Conservation (phyloP, 92 coral and sea anemone species). For the Plumapathes pennacea region DNA sequence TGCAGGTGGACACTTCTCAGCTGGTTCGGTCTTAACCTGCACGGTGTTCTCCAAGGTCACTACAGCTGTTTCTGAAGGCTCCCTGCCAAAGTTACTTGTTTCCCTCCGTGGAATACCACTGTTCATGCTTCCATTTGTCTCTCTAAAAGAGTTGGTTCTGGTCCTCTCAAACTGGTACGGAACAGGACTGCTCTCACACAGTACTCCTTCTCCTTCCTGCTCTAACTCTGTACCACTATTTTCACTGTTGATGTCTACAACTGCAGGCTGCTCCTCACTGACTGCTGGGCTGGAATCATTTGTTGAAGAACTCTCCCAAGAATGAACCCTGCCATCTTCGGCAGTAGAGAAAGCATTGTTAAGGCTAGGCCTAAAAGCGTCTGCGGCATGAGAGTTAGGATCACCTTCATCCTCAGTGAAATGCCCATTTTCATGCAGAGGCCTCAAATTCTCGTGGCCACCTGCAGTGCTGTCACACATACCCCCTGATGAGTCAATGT, state of each 20-base stretch:
- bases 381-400: too few relatives aligned
- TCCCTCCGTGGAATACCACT: too few relatives aligned
- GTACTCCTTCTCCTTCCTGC: slow-evolving; percentile 13
- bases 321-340: too few relatives aligned
- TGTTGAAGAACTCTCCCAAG: slow-evolving; percentile 26
- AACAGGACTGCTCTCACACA: slow-evolving; percentile 18
- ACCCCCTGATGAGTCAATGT: slow-evolving; percentile 28
- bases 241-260: slow-evolving; percentile 24
- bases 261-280: slow-evolving; percentile 23
- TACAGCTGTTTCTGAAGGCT: slow-evolving; percentile 51
- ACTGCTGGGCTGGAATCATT: slow-evolving; percentile 41
- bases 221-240: slow-evolving; percentile 33
- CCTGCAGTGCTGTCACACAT: slow-evolving; percentile 42
- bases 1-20: too few relatives aligned
- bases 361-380: too few relatives aligned
- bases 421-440: too few relatives aligned
- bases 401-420: too few relatives aligned
- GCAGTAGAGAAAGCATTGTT: too few relatives aligned
- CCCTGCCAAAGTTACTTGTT: too few relatives aligned
- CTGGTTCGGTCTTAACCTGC: slow-evolving; percentile 84
- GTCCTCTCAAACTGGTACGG: neutral
- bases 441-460: too few relatives aligned
- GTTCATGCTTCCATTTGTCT: slow-evolving; percentile 4
- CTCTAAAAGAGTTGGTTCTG: too few relatives aligned
- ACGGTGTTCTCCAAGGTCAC: slow-evolving; percentile 72